A percentile compares a stretch with the other conserved stretches of the same genome.
These are phyloP conservation scores for Tuberolachnus salignus DNA, from an alignment of 2,888 invertebrate genomes.

Conservation along the genomic window DNA sequence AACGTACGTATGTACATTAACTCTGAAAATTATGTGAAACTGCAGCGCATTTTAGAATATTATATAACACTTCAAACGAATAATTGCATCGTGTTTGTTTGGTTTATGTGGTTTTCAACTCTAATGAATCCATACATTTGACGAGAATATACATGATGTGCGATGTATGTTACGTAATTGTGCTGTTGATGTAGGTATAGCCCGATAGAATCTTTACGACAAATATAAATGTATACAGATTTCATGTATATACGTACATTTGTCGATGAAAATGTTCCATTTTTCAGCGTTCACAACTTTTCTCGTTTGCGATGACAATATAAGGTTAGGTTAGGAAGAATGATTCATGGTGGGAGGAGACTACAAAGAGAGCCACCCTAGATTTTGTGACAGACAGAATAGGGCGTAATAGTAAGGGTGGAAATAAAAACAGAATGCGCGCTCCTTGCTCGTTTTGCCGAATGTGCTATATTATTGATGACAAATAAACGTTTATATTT, in stretches of 20 bases:
- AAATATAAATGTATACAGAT: neutral
- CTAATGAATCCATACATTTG: neutral
- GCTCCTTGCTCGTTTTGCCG: neutral
- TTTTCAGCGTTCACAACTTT: neutral
- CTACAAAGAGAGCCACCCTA: slow-evolving; percentile 24
- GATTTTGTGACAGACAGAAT: neutral
- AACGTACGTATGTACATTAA: too few relatives aligned
- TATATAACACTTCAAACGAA: neutral
- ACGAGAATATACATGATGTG: too few relatives aligned
- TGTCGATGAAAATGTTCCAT: slow-evolving; percentile 5
- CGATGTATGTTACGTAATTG: too few relatives aligned
- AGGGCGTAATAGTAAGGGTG: slow-evolving; percentile 35
- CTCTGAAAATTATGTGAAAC: too few relatives aligned
- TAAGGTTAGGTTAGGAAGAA: neutral
- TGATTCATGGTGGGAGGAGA: slow-evolving; percentile 48
- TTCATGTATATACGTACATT: neutral
- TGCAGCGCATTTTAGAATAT: too few relatives aligned
- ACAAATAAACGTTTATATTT: slow-evolving; percentile 16
- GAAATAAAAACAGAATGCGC: slow-evolving; percentile 26
- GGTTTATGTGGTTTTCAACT: neutral
- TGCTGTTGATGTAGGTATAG: too few relatives aligned
- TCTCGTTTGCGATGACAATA: neutral
- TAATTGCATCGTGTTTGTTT: neutral
- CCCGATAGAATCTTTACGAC: too few relatives aligned
- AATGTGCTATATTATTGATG: slow-evolving; percentile 14